Evolutionary conservation across 2,888 invertebrate genomes (phyloP).

Genomic region (Globia sparganii): DNA sequence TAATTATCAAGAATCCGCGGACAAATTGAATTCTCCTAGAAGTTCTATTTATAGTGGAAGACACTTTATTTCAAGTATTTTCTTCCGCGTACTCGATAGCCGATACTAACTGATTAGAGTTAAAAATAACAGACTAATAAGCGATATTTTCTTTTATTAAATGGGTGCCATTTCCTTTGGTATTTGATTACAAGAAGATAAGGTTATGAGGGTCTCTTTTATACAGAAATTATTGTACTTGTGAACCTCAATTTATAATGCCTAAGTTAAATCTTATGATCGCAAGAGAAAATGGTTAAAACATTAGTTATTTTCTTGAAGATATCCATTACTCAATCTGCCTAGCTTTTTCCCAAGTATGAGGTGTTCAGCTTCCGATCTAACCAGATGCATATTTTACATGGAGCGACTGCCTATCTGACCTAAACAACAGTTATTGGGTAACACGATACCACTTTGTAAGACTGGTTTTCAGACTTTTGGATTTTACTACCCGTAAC

Average conservation of each 20-base stretch:
- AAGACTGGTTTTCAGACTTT: no score
- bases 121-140: slow-evolving; percentile 33
- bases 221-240: not conserved
- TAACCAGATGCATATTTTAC: no score
- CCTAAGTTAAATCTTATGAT: no score
- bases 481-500: no score
- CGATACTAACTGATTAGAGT: slow-evolving; percentile 42
- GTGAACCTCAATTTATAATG: no score
- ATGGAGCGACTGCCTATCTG: no score
- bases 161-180: slow-evolving; percentile 6
- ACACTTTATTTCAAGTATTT: slow-evolving; percentile 45
- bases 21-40: slow-evolving; percentile 51
- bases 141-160: slow-evolving; percentile 24
- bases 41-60: slow-evolving; percentile 53
- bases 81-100: slow-evolving; percentile 55
- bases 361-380: no score
- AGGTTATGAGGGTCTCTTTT: no score
- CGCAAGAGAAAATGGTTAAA: no score
- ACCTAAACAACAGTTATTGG: no score
- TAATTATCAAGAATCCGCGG: slow-evolving; percentile 55
- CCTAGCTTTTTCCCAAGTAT: not conserved
- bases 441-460: no score
- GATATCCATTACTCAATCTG: not conserved
- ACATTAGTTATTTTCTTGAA: no score
- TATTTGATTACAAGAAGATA: slow-evolving; percentile 3